phyloP scores from a whole-genome alignment of 2,797 vertebrate genomes.

The Sebastes cheni region DNA sequence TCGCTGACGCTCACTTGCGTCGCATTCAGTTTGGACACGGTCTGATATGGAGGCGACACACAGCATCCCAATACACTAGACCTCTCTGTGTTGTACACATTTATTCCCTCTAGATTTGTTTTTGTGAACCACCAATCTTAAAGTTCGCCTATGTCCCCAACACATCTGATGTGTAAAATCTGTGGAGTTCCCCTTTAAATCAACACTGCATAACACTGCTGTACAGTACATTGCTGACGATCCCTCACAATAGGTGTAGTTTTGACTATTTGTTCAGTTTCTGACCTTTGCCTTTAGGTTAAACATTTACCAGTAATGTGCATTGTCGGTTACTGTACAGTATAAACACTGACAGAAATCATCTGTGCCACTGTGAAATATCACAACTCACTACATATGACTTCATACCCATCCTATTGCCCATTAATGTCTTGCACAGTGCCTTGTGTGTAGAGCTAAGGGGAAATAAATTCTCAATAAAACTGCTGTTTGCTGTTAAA shows the following conservation, averaged over 20 bases:
- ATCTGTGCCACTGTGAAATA: conserved; percentile 1
- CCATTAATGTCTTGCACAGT: neutral
- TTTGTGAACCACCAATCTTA: no score
- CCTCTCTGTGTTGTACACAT: no score
- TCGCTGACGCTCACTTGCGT: no score
- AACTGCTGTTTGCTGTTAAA: neutral
- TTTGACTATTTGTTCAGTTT: neutral
- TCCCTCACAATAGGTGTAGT: neutral
- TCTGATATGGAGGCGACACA: no score
- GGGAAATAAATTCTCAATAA: neutral
- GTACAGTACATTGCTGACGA: neutral
- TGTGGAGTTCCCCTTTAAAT: neutral
- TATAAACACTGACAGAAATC: conserved; percentile 1
- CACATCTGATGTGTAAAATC: neutral
- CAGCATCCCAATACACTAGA: no score
- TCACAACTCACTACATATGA: neutral
- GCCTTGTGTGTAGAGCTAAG: neutral
- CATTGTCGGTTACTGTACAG: neutral
- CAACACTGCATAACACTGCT: neutral
- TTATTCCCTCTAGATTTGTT: no score
- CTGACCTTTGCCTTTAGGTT: conserved; percentile 23
- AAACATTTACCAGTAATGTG: conserved; percentile 34
- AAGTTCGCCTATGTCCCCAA: no score
- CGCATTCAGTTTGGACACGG: no score
- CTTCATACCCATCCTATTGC: neutral